phyloP scores from a whole-genome alignment of 2,888 invertebrate genomes.

The Agriopis marginaria region DNA sequence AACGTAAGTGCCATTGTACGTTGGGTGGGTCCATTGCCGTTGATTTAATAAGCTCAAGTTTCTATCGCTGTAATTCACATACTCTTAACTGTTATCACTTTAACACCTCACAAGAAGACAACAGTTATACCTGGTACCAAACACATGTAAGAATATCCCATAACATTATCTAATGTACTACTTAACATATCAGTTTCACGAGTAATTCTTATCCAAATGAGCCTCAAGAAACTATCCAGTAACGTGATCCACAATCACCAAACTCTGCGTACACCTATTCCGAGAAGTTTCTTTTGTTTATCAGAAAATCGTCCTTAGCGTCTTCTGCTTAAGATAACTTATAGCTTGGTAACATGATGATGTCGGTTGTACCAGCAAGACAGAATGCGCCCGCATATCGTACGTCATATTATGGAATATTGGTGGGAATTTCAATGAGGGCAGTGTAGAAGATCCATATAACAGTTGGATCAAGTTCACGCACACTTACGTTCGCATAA shows the following conservation, averaged over 20 bases:
- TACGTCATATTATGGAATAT: slow-evolving; percentile 38
- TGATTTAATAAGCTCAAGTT: neutral
- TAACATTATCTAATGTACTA: slow-evolving; percentile 42
- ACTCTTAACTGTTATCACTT: slow-evolving; percentile 8
- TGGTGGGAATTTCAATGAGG: slow-evolving; percentile 35
- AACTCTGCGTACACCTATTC: slow-evolving; percentile 32
- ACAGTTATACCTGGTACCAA: slow-evolving; percentile 16
- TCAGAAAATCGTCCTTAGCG: neutral
- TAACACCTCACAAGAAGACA: slow-evolving; percentile 31
- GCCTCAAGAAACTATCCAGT: slow-evolving; percentile 42
- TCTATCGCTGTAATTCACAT: neutral
- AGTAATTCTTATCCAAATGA: slow-evolving; percentile 47
- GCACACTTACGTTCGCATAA: neutral
- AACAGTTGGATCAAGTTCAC: neutral
- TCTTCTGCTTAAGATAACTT: neutral
- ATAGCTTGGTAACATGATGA: slow-evolving; percentile 6
- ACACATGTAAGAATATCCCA: slow-evolving; percentile 37
- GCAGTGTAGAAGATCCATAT: slow-evolving; percentile 16
- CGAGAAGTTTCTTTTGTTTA: neutral
- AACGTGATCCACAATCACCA: slow-evolving; percentile 44
- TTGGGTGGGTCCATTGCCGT: neutral
- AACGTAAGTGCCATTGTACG: neutral
- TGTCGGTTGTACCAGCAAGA: slow-evolving; percentile 42
- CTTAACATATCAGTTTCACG: slow-evolving; percentile 46
- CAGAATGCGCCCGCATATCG: slow-evolving; percentile 74